A percentile compares a stretch with the other conserved stretches of the same genome.
These are phyloP conservation scores for Mesorhabditis spiculigera DNA, from an alignment of 2,888 invertebrate genomes.

Conservation along the genomic window DNA sequence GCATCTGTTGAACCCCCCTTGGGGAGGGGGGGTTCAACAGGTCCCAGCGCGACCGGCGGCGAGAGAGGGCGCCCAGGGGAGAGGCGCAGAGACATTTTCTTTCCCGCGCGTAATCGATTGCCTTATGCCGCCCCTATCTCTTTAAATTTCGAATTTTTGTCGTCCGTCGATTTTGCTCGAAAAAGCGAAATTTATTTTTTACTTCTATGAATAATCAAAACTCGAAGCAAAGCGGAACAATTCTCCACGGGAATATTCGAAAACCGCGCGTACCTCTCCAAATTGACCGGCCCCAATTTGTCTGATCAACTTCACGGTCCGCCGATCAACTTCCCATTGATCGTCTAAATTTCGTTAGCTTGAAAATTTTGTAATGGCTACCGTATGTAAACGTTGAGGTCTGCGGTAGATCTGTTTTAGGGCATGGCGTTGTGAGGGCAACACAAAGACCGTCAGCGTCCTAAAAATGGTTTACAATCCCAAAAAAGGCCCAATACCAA, in stretches of 20 bases:
- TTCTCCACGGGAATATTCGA: no score
- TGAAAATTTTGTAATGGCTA: background rate
- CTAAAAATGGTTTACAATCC: slow-evolving; percentile 8
- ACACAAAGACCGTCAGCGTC: slow-evolving; percentile 94
- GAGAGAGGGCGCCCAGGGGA: no score
- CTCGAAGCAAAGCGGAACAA: background rate
- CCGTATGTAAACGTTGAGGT: slow-evolving; percentile 93
- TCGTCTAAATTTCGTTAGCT: slow-evolving; percentile 67
- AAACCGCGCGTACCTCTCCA: slow-evolving; percentile 70
- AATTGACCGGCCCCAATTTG: slow-evolving; percentile 98
- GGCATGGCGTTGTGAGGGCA: slow-evolving; percentile 72
- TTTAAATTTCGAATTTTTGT: no score
- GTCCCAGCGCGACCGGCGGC: no score
- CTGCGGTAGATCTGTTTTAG: slow-evolving; percentile 89
- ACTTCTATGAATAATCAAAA: background rate
- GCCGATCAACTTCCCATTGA: slow-evolving; percentile 73
- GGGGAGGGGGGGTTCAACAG: no score
- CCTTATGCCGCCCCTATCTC: no score
- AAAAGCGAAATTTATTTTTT: no score
- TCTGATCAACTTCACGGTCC: slow-evolving; percentile 89
- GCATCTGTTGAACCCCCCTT: no score
- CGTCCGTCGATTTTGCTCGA: no score
- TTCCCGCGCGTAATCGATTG: no score
- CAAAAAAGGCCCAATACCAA: slow-evolving; percentile 61
- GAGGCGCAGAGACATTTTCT: no score